These are phyloP conservation scores for Samia ricini DNA, from an alignment of 1,140 invertebrate species.

Conservation along the genomic window DNA sequence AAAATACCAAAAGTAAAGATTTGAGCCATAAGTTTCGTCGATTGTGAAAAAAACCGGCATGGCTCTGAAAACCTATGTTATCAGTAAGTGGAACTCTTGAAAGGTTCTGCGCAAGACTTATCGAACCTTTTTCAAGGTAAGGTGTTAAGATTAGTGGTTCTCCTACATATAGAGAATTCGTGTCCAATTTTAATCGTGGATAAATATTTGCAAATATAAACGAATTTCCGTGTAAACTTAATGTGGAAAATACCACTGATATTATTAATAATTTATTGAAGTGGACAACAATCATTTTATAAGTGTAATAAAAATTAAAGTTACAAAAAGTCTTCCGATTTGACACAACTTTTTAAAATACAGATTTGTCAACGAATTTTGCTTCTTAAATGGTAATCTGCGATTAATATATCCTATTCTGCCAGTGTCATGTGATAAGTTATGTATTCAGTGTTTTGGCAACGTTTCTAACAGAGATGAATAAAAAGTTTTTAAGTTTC, in stretches of 20 bases:
- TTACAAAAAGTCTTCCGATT: no score
- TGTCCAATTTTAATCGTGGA: slow-evolving; percentile 49
- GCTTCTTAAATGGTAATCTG: no score
- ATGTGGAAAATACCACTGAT: slow-evolving; percentile 18
- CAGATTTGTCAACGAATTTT: no score
- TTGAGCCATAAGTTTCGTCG: slow-evolving; percentile 81
- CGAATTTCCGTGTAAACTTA: slow-evolving; percentile 13
- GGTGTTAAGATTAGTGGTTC: slow-evolving; percentile 83
- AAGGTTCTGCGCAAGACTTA: slow-evolving; percentile 50
- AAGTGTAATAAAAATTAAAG: no score
- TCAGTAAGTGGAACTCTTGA: slow-evolving; percentile 53
- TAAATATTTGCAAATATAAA: slow-evolving; percentile 52
- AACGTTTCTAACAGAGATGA: no score
- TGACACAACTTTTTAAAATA: no score
- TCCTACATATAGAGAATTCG: slow-evolving; percentile 69
- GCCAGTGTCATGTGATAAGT: no score
- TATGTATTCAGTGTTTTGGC: no score
- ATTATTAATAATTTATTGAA: background rate
- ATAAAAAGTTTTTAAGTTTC: no score
- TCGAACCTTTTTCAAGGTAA: slow-evolving; percentile 78
- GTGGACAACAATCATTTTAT: background rate
- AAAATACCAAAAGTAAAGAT: slow-evolving; percentile 90
- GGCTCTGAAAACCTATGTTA: slow-evolving; percentile 55
- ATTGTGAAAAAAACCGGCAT: slow-evolving; percentile 86
- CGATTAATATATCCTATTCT: no score